Evolutionary conservation across 2,113 vertebrate species (phyloP).

Genomic region (Alexandromys fortis): DNA sequence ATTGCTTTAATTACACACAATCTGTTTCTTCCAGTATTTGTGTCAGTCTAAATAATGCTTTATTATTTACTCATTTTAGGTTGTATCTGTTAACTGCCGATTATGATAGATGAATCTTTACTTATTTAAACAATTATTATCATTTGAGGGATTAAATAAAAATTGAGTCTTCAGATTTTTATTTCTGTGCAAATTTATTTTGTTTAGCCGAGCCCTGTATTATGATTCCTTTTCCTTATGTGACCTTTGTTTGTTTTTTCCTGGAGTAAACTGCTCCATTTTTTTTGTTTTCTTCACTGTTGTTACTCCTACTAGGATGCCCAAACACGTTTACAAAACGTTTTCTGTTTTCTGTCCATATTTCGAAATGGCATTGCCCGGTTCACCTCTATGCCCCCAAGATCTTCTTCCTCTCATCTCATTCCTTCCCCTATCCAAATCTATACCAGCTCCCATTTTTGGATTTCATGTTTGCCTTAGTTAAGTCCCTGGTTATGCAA

Average conservation of each 20-base stretch:
- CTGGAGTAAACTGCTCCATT: background rate
- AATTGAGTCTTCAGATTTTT: background rate
- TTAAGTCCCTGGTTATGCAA: background rate
- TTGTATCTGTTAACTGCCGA: background rate
- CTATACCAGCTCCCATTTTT: background rate
- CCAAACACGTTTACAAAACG: background rate
- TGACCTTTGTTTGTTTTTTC: background rate
- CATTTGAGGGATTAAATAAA: conserved; percentile 11
- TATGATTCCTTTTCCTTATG: background rate
- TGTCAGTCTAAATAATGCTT: background rate
- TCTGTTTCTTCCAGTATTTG: background rate
- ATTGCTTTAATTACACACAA: background rate
- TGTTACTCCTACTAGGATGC: background rate
- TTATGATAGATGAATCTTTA: background rate
- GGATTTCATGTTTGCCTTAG: background rate
- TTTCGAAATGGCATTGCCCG: background rate
- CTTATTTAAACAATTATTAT: background rate
- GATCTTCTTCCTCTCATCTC: background rate
- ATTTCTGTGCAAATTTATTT: background rate
- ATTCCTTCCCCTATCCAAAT: background rate
- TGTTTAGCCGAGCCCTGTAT: background rate
- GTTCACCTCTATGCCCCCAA: background rate
- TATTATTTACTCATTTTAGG: conserved; percentile 1
- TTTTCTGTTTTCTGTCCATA: background rate
- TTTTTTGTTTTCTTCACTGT: background rate